Percentiles rank a stretch among this genome's conserved stretches.
Conservation (phyloP, 2,113 vertebrate species). For the Hippopotamus amphibius region DNA sequence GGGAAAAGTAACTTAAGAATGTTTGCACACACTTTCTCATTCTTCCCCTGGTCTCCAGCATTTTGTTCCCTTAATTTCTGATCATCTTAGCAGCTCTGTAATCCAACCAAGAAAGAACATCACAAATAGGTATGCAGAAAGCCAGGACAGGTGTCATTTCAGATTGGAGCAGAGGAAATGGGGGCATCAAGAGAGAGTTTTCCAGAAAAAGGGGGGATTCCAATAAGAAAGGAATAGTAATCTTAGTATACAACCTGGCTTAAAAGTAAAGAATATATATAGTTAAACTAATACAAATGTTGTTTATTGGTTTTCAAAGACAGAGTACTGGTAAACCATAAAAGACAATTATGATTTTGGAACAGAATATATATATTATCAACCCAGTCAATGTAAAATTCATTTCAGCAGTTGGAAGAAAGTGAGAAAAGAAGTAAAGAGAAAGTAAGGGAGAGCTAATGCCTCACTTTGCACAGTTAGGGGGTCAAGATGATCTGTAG, state of each 20-base stretch:
- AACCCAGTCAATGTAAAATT: neutral
- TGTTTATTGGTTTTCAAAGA: conserved; percentile 44
- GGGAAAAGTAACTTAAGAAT: conserved; percentile 13
- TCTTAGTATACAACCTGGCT: neutral
- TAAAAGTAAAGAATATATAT: neutral
- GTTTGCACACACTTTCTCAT: neutral
- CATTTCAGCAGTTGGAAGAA: neutral
- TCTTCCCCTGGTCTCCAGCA: neutral
- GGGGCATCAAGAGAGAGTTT: neutral
- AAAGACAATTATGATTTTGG: neutral
- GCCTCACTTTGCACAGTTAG: neutral
- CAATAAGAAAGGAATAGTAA: neutral
- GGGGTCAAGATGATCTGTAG: neutral
- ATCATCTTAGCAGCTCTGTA: neutral
- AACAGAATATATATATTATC: neutral
- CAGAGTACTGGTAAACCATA: neutral
- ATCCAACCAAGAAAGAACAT: conserved; percentile 22
- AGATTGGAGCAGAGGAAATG: neutral
- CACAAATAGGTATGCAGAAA: neutral
- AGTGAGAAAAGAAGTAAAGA: neutral
- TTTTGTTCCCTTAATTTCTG: conserved; percentile 51
- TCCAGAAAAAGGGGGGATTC: neutral
- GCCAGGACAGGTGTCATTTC: neutral
- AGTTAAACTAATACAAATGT: neutral
- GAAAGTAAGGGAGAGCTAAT: neutral